Evolutionary conservation across 1,140 invertebrate species (phyloP).

Genomic region (Orchesella cincta): DNA sequence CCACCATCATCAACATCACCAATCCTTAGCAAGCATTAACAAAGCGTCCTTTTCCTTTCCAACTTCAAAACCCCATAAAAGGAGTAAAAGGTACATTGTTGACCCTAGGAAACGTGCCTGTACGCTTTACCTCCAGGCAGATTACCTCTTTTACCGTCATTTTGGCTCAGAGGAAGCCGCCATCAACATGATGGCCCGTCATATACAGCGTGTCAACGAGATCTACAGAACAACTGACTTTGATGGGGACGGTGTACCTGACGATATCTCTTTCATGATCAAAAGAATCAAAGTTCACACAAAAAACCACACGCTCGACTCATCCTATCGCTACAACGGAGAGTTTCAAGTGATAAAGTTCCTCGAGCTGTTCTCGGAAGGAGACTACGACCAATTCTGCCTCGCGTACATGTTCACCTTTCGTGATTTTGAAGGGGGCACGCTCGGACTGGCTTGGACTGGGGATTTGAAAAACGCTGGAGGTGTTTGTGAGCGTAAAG

Average conservation of each 20-base stretch:
- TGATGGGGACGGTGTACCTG: conserved; percentile 83
- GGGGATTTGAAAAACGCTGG: conserved; percentile 92
- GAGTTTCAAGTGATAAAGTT: conserved; percentile 95
- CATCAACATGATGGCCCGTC: conserved; percentile 91
- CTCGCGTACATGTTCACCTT: conserved; percentile 99
- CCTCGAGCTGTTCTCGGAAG: conserved; percentile 91
- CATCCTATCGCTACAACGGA: conserved; percentile 82
- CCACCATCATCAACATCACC: conserved; percentile 17
- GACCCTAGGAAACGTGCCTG: conserved; percentile 60
- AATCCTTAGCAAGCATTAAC: too few relatives aligned
- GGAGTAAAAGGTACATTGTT: conserved; percentile 38
- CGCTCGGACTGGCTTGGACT: conserved; percentile 95
- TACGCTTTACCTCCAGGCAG: conserved; percentile 90
- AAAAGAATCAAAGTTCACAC: conserved; percentile 93
- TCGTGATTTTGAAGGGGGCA: conserved; percentile 97
- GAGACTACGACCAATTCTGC: conserved; percentile 97
- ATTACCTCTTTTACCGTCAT: conserved; percentile 89
- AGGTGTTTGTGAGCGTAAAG: conserved; percentile 91
- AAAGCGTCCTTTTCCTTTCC: too few relatives aligned
- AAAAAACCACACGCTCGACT: conserved; percentile 75
- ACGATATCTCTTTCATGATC: conserved; percentile 95
- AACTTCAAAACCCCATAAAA: too few relatives aligned
- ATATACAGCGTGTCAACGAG: conserved; percentile 88
- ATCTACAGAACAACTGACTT: conserved; percentile 93
- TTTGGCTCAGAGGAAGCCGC: conserved; percentile 90